A percentile compares a stretch with the other conserved stretches of the same genome.
Evolutionary conservation across 2,797 vertebrate genomes (phyloP).

Genomic region (Zenarchopterus dispar): DNA sequence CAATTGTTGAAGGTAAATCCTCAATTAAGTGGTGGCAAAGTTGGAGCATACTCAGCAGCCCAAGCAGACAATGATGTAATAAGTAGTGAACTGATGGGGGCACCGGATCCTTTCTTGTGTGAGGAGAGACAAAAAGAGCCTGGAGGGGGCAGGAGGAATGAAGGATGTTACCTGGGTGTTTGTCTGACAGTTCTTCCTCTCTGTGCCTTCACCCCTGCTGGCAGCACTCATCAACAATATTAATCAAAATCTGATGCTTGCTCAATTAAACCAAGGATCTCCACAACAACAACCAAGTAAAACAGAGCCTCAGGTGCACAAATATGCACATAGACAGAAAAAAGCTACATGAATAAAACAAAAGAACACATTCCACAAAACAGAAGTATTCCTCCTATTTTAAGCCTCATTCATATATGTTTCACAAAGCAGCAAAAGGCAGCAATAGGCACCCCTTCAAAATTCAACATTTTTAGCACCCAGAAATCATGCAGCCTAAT

Average conservation of each 20-base stretch:
- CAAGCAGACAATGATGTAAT: constrained; percentile 70
- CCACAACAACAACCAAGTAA: constrained; percentile 64
- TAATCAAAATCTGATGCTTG: constrained; percentile 80
- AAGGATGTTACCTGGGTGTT: constrained; percentile 76
- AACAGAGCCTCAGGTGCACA: constrained; percentile 51
- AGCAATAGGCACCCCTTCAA: constrained; percentile 6
- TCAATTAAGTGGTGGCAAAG: constrained; percentile 28
- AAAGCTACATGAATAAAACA: constrained; percentile 32
- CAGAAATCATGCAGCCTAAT: constrained; percentile 18
- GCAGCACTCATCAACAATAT: constrained; percentile 79
- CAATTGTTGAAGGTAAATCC: constrained; percentile 27
- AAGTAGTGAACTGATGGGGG: constrained; percentile 61
- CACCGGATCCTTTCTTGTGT: constrained; percentile 60
- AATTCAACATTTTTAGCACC: constrained; percentile 23
- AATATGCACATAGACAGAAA: constrained; percentile 38
- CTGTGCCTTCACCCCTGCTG: constrained; percentile 73
- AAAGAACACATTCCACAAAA: constrained; percentile 7
- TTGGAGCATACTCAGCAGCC: constrained; percentile 52
- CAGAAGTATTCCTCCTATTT: not conserved
- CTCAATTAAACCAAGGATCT: constrained; percentile 73
- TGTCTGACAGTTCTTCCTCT: constrained; percentile 75
- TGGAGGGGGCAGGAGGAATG: constrained; percentile 52
- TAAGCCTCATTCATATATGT: not conserved
- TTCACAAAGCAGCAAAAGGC: not conserved
- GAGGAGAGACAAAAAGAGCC: constrained; percentile 26